Evolutionary conservation across 2,797 vertebrate species (phyloP), one percentile per base, ranked within the genome.

Genomic region (Macropodus opercularis): DNA sequence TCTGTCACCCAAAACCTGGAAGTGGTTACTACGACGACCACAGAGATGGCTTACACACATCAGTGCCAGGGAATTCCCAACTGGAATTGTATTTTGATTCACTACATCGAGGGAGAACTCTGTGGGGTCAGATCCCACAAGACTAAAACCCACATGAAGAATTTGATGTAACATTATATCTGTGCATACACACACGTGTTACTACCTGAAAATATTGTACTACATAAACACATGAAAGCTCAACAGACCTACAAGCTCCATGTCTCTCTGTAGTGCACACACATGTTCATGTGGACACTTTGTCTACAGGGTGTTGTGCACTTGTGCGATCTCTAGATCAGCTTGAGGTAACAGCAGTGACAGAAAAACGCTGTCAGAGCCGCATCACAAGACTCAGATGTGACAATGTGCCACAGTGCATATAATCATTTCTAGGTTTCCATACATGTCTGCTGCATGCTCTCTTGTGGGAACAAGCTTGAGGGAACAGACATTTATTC

Each of bases 71-170:
- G 68, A 77, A 84, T 70, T 87, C 76, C 80, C 73, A 61, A 61
- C 47, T 63, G 67, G 56, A 82, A 75, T 48, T 79, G 67, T 42
- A 47, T 26, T 59, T 19, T 15, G 54, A 51, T 63, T 80, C 57
- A 32, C 2, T 62, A 65, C 79, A 85, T 82, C 59, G 54, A 65
- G 61, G 75, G 82, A 79, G 73, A 86, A 71, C 46, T 63, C 66
- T 4, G 17, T 1, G 54, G 41, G 83, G 80, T 87, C 73, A 18
- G 47, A 49, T 79, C 87, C 80, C 82, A 41, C 41, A 22, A 74
- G 83, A 67, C 24, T 39, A 9, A 32, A 53, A 73, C 39, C 54
- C 64, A 77, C 75, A 65, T 41, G n/a, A 54, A 69, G 51, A 57
- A 27, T 64, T 43, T 63, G 72, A 38, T 36, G 47, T 81, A 61